Conservation (phyloP, 2,113 vertebrate genomes). For the Psephotus haematonotus region DNA sequence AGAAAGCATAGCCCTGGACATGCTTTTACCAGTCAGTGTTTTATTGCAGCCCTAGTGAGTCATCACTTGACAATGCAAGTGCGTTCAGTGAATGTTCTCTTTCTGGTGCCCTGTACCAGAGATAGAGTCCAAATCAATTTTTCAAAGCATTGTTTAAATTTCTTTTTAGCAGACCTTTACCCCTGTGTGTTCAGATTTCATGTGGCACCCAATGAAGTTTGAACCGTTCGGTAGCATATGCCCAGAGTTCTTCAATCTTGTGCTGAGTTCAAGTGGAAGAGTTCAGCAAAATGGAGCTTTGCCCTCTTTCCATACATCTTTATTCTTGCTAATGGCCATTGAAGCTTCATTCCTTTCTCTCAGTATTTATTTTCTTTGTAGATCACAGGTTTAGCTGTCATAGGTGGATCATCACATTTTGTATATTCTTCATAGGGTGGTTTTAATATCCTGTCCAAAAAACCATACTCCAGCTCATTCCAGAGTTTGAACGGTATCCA, state of each 20-base stretch:
- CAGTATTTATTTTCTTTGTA: background rate
- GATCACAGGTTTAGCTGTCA: background rate
- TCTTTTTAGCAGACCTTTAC: background rate
- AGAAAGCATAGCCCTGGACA: background rate
- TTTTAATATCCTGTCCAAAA: background rate
- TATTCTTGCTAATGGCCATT: background rate
- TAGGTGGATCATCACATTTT: background rate
- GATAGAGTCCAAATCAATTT: background rate
- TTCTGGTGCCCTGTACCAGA: background rate
- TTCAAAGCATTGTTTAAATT: conserved; percentile 12
- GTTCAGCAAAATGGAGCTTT: background rate
- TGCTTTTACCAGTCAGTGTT: background rate
- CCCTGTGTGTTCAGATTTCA: background rate
- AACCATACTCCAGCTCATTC: background rate
- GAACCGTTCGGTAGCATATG: background rate
- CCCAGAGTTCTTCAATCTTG: background rate
- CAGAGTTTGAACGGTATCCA: background rate
- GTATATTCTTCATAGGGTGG: background rate
- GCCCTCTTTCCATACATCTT: background rate
- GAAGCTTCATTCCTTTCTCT: background rate
- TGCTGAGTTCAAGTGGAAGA: background rate
- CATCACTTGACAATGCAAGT: background rate
- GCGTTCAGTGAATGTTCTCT: background rate
- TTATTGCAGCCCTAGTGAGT: background rate
- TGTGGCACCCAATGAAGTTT: background rate